These are phyloP conservation scores for Phylloscopus trochiloides DNA, from an alignment of 2,113 vertebrate genomes.

Conservation along the genomic window DNA sequence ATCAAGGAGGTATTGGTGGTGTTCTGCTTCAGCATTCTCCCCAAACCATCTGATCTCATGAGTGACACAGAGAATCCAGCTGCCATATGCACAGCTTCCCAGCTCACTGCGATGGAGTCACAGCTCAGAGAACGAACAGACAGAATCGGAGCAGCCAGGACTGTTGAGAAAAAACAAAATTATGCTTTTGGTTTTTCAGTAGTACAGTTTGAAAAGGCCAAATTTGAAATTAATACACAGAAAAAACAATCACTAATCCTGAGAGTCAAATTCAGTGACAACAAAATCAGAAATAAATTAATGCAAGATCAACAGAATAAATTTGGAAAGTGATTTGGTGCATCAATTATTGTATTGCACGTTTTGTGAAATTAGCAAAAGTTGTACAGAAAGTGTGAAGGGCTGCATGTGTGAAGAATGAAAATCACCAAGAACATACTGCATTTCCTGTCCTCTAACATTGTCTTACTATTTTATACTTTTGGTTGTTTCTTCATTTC, in stretches of 20 bases:
- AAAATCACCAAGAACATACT: neutral
- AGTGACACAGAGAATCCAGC: slow-evolving; percentile 81
- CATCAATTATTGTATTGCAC: neutral
- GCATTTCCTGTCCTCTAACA: neutral
- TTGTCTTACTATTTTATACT: neutral
- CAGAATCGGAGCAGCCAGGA: slow-evolving; percentile 78
- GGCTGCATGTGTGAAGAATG: neutral
- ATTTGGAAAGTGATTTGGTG: neutral
- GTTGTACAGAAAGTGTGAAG: neutral
- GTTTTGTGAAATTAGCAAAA: neutral
- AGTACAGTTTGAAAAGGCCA: neutral
- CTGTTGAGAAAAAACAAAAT: slow-evolving; percentile 63
- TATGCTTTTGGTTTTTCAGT: neutral
- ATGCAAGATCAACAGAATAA: neutral
- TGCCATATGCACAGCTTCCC: slow-evolving; percentile 80
- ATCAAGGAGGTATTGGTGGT: slow-evolving; percentile 76
- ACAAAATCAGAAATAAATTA: neutral
- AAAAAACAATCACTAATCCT: neutral
- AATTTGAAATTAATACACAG: neutral
- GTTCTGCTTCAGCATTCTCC: slow-evolving; percentile 76
- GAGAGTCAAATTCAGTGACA: neutral
- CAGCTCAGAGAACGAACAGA: slow-evolving; percentile 74
- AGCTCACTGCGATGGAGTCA: slow-evolving; percentile 78
- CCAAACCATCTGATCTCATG: slow-evolving; percentile 79
- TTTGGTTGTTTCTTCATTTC: neutral